Evolutionary conservation across 2,888 invertebrate genomes (phyloP), one percentile per base, ranked within the genome.

Genomic region (Halictus ligatus): DNA sequence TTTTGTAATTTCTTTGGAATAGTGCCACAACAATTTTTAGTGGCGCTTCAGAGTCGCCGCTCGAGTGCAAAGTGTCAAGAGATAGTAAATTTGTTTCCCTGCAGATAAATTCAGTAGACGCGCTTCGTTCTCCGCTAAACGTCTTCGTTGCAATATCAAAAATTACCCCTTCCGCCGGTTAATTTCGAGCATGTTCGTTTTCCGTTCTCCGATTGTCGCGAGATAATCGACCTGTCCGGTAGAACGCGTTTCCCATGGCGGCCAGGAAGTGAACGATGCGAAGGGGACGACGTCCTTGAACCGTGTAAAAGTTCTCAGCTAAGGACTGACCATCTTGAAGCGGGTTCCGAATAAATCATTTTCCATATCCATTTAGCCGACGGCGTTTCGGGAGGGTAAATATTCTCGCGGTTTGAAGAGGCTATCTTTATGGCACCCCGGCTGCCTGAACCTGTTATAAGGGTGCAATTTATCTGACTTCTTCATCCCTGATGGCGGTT

Each of bases 181-280:
- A 35, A 35, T 35, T 35, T 35, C 35, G 54, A 1, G n/a, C 54
- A 21, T 54, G 54, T 54, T 54, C 54, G 48, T 67, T 64, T 54
- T 58, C 72, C 10, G 29, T n/a, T 43, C 18, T 67, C 58, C 12
- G 75, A 67, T 81, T 35, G 25, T 12, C 12, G 7, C 46, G 43
- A n/a, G 64, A 81, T 81, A 77, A 77, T 84, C 76, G 67, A 78
- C 48, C 43, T 18, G 76, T 25, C 35, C 15, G 21, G 72, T 43
- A n/a, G 43, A 83, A 77, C 82, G 72, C 43, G 64, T 64, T 46
- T 73, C 25, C 43, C 50, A 29, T 48, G 29, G 29, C 35, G 29
- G 71, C 12, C 81, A 83, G 81, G 50, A 81, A 58, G 81, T 29
- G 46, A n/a, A 29, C 18, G 7, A 13, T 2, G 15, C 8, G 46